Evolutionary conservation across 2,888 invertebrate genomes (phyloP).

Genomic region (Linnaemya tessellans): DNA sequence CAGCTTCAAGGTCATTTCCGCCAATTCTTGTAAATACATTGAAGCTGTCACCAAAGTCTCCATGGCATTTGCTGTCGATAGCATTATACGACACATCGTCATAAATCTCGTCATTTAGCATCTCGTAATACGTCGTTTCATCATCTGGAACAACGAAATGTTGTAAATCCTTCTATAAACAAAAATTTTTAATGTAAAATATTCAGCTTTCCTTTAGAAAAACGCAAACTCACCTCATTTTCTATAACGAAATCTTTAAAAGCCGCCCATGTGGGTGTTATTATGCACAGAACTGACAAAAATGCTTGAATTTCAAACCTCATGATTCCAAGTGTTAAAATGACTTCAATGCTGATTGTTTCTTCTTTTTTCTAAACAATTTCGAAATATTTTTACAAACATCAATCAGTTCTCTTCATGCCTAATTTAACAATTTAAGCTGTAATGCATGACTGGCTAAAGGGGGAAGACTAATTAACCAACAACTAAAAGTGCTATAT

Average conservation of each 20-base stretch:
- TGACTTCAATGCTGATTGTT: conserved; percentile 20
- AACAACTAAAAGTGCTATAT: not conserved
- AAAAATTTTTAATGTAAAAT: no score
- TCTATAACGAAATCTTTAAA: conserved; percentile 76
- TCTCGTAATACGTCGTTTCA: conserved; percentile 34
- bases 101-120: conserved; percentile 21
- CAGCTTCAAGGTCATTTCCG: not conserved
- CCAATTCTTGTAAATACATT: not conserved
- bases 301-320: conserved; percentile 16
- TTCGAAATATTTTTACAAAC: conserved; percentile 18
- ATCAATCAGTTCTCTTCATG: conserved; percentile 33
- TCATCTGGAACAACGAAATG: conserved; percentile 23
- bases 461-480: not conserved
- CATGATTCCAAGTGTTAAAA: conserved; percentile 47
- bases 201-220: no score
- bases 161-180: conserved; percentile 63
- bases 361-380: not conserved
- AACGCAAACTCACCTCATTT: conserved; percentile 65
- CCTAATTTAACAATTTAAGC: conserved; percentile 24
- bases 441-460: not conserved
- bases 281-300: not conserved
- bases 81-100: not conserved
- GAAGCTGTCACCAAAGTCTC: not conserved
- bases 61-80: not conserved
- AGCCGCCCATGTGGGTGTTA: conserved; percentile 36